Evolutionary conservation across 2,113 vertebrate genomes (phyloP).

Genomic region (Ammodytes dubius): DNA sequence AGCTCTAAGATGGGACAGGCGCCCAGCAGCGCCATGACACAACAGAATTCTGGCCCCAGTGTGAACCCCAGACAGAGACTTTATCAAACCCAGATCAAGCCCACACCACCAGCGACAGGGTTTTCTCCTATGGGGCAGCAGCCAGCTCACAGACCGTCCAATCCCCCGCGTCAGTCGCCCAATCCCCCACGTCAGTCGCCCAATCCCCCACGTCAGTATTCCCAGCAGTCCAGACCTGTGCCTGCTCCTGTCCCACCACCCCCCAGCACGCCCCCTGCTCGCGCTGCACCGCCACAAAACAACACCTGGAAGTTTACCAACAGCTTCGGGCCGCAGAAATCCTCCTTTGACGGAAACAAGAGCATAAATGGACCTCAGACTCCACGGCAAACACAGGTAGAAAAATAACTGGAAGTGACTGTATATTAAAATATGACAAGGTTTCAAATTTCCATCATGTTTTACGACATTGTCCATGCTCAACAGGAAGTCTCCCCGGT

Average conservation of each 20-base stretch:
- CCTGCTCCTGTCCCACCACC: slow-evolving; percentile 20
- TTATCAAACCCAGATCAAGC: slow-evolving; percentile 55
- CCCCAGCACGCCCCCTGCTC: slow-evolving; percentile 33
- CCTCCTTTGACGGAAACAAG: slow-evolving; percentile 23
- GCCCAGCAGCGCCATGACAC: slow-evolving; percentile 49
- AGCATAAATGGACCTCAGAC: slow-evolving; percentile 30
- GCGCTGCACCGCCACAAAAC: slow-evolving; percentile 40
- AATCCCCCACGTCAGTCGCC: slow-evolving; percentile 44
- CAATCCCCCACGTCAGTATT: slow-evolving; percentile 46
- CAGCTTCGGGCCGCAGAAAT: slow-evolving; percentile 56
- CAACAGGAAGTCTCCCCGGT: slow-evolving; percentile 72
- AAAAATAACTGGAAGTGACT: neutral
- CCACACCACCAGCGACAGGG: slow-evolving; percentile 6
- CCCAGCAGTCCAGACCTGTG: slow-evolving; percentile 52
- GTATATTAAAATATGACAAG: neutral
- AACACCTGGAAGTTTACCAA: slow-evolving; percentile 76
- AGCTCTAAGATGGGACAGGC: slow-evolving; percentile 63
- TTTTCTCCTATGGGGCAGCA: slow-evolving; percentile 63
- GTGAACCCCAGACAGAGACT: slow-evolving; percentile 45
- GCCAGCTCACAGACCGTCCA: slow-evolving; percentile 43
- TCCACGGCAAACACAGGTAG: slow-evolving; percentile 49
- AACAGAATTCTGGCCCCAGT: slow-evolving; percentile 46
- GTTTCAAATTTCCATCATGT: neutral
- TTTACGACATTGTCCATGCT: slow-evolving; percentile 10
- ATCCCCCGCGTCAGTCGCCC: slow-evolving; percentile 36